phyloP scores from a whole-genome alignment of 2,888 invertebrate species.

The Athalia cordata region DNA sequence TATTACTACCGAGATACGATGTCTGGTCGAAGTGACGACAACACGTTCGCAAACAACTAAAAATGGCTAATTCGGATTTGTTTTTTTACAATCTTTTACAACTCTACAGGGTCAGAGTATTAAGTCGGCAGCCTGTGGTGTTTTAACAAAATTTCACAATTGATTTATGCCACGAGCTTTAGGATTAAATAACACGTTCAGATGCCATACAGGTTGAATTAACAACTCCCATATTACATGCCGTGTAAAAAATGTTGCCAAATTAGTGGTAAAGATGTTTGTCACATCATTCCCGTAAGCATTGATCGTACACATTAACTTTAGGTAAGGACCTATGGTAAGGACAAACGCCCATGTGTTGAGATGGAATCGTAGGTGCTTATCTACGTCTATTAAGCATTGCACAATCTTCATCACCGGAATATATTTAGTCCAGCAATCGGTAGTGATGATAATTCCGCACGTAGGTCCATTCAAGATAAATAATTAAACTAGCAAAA shows the following conservation, averaged over 20 bases:
- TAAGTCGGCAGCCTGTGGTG: background rate
- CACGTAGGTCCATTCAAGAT: background rate
- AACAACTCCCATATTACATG: slow-evolving; percentile 59
- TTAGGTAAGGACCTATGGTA: background rate
- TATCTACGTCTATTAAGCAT: slow-evolving; percentile 2
- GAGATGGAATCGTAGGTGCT: slow-evolving; percentile 5
- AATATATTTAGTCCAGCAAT: background rate
- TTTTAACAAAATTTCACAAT: background rate
- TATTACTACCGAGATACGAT: background rate
- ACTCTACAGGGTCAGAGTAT: background rate
- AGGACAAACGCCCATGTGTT: background rate
- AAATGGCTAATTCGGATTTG: background rate
- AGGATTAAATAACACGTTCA: background rate
- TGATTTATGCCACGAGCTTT: background rate
- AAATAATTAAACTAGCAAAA: background rate
- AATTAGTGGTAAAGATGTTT: slow-evolving; percentile 35
- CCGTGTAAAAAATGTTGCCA: slow-evolving; percentile 62
- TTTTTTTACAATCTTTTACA: background rate
- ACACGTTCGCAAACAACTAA: background rate
- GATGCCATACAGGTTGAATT: background rate
- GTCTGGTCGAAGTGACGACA: background rate
- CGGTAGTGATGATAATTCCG: slow-evolving; percentile 2
- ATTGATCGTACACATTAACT: slow-evolving; percentile 14
- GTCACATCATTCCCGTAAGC: slow-evolving; percentile 17
- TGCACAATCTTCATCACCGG: slow-evolving; percentile 7